phyloP scores from a whole-genome alignment of 2,797 vertebrate species.

The Gymnopithys bicolor region DNA sequence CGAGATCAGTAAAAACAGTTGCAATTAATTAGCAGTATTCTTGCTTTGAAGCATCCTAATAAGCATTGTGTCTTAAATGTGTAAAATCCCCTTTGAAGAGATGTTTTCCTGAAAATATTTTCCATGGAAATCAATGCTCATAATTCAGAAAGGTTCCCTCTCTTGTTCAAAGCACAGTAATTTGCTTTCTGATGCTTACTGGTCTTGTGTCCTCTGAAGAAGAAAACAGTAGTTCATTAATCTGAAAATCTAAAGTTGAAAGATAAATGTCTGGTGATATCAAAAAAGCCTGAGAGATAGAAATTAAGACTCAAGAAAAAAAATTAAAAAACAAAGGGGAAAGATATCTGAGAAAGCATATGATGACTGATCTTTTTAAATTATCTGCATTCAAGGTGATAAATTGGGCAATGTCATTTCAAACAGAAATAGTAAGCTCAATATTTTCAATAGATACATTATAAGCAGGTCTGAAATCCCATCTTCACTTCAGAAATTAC shows the following conservation, averaged over 20 bases:
- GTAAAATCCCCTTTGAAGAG: conserved; percentile 10
- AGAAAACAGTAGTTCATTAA: not conserved
- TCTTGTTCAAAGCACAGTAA: not conserved
- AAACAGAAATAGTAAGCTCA: not conserved
- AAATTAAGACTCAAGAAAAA: not conserved
- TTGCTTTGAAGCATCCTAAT: not conserved
- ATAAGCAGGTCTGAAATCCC: not conserved
- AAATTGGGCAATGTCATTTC: not conserved
- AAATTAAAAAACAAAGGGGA: not conserved
- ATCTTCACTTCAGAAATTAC: not conserved
- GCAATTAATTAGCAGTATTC: not conserved
- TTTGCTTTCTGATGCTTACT: not conserved
- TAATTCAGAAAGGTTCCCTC: not conserved
- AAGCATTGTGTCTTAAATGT: not conserved
- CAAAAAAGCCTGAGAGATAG: not conserved
- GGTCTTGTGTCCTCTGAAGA: not conserved
- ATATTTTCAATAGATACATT: not conserved
- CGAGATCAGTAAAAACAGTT: not conserved
- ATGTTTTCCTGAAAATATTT: not conserved
- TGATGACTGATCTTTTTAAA: not conserved
- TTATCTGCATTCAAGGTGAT: not conserved
- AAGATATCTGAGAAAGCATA: not conserved
- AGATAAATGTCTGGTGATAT: not conserved
- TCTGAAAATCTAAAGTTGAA: not conserved
- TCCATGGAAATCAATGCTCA: not conserved